phyloP scores from a whole-genome alignment of 2,797 vertebrate genomes.

The Coluber constrictor region DNA sequence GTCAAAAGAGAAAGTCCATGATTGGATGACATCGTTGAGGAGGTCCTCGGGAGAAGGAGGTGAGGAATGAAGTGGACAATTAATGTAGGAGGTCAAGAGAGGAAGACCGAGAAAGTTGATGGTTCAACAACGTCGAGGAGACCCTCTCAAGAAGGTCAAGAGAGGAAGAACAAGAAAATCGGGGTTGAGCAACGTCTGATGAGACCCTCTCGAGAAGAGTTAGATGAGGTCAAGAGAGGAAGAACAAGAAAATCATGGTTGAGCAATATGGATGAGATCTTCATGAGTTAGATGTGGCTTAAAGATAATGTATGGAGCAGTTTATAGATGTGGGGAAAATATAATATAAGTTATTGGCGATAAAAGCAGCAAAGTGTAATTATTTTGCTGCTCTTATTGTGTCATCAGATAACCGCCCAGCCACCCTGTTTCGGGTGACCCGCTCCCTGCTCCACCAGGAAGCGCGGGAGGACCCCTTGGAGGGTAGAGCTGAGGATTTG shows the following conservation, averaged over 20 bases:
- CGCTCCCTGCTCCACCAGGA: too few species aligned
- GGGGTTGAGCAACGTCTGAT: too few species aligned
- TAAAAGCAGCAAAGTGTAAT: too few species aligned
- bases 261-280: not conserved
- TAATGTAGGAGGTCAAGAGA: not conserved
- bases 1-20: not conserved
- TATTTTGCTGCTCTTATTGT: too few species aligned
- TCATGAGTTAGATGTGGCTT: not conserved
- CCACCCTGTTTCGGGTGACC: too few species aligned
- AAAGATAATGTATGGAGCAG: not conserved
- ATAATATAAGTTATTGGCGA: too few species aligned
- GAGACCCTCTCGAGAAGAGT: too few species aligned
- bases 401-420: too few species aligned
- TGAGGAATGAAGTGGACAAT: not conserved
- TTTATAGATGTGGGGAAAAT: not conserved
- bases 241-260: not conserved
- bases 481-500: too few species aligned
- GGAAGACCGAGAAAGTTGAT: not conserved
- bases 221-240: not conserved
- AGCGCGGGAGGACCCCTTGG: too few species aligned
- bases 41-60: not conserved
- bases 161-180: too few species aligned
- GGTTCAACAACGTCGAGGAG: not conserved
- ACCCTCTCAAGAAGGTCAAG: not conserved
- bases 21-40: not conserved